A percentile compares a stretch with the other conserved stretches of the same genome.
Evolutionary conservation across 2,888 invertebrate genomes (phyloP).

Genomic region (Conistra vaccinii): DNA sequence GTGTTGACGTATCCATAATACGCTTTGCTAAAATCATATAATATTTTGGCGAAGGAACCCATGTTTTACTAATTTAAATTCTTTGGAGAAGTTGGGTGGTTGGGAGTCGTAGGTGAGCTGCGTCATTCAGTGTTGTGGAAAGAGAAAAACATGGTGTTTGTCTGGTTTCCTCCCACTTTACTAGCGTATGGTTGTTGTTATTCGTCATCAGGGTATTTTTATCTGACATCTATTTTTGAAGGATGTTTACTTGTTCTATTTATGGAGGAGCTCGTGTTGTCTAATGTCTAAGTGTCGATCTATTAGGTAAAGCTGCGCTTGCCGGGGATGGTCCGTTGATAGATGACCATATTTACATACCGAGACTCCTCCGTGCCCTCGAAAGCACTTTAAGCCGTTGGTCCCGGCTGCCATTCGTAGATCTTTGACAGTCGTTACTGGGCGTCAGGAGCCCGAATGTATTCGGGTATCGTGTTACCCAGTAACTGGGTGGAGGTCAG

Average conservation of each 20-base stretch:
- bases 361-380: too few relatives aligned
- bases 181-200: background rate
- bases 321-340: too few relatives aligned
- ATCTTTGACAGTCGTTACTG: too few relatives aligned
- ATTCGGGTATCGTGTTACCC: too few relatives aligned
- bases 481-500: too few relatives aligned
- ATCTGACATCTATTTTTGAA: background rate
- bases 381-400: too few relatives aligned
- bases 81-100: slow-evolving; percentile 41
- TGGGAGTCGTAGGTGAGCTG: background rate
- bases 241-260: background rate
- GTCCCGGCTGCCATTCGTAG: too few relatives aligned
- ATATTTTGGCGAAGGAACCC: slow-evolving; percentile 25
- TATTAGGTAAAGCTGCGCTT: too few relatives aligned
- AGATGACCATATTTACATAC: too few relatives aligned
- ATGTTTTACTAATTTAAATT: slow-evolving; percentile 59
- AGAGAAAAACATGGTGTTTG: background rate
- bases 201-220: background rate
- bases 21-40: slow-evolving; percentile 48
- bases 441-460: too few relatives aligned
- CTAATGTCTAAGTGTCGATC: too few relatives aligned
- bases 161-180: background rate
- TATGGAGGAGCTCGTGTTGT: too few relatives aligned
- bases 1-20: slow-evolving; percentile 60
- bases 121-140: slow-evolving; percentile 10